Evolutionary conservation across 2,888 invertebrate species (phyloP), one percentile per base, ranked within the genome.

Genomic region (Epirrita christyi): DNA sequence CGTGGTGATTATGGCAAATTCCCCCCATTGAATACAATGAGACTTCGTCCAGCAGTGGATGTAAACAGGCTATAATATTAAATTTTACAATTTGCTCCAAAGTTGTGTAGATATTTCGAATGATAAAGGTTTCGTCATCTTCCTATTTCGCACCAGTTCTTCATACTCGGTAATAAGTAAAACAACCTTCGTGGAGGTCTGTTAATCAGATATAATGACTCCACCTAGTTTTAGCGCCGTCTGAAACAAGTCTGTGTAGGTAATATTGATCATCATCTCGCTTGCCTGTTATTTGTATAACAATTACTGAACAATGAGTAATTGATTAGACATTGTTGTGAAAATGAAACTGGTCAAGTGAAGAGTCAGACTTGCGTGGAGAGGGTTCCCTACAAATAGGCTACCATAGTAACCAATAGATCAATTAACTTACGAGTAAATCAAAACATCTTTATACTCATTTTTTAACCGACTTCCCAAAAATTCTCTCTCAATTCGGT

Each of bases 131-230:
- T 61, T 44, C 57, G 56, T 61, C 63, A 63, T 63, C 43, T 46
- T 41, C 21, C 15, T 15, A 7, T n/a, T 38, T 63, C 29, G 47
- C 59, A 50, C 52, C 49, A 50, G 54, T 58, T 49, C 47, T 40
- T 41, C 2, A 52, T 52, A 21, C 10, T 40, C 29, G 49, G 32
- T 50, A 9, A 47, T 66, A 64, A 67, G 55, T 56, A 59, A 59
- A 63, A 59, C 45, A 63, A 55, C 67, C 67, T 67, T 67, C 63
- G 47, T 40, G 50, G 14, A 34, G 36, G 45, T 50, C 34, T 54
- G 62, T 42, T 67, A 67, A 64, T 61, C 10, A 43, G 55, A 52
- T 54, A 27, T 60, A 60, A 64, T 64, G 59, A 59, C 53, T 27
- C 11, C 52, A 32, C 53, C 49, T 56, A 38, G 53, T 63, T 64